Conservation (phyloP, 2,888 invertebrate genomes). For the Arctia plantaginis region DNA sequence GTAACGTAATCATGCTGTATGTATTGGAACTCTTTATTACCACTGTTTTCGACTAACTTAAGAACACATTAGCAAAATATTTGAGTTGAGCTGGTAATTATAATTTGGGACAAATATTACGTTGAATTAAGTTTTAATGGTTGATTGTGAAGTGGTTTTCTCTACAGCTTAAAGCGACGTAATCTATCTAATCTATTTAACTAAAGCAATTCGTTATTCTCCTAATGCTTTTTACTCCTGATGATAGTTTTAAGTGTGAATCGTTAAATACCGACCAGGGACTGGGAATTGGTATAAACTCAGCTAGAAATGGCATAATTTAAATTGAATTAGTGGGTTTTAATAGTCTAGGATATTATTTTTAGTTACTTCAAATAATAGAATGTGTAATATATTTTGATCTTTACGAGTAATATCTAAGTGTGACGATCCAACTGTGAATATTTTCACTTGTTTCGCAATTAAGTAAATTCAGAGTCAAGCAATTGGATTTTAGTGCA, state of each 20-base stretch:
- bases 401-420: not conserved
- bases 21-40: not conserved
- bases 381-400: not conserved
- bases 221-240: not conserved
- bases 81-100: not conserved
- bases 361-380: not conserved
- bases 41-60: not conserved
- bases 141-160: not conserved
- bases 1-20: not conserved
- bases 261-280: not conserved
- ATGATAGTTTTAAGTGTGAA: not conserved
- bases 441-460: too few species aligned
- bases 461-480: too few species aligned
- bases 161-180: not conserved
- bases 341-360: not conserved
- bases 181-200: not conserved
- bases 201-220: not conserved
- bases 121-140: not conserved
- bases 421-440: not conserved
- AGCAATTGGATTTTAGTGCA: too few species aligned
- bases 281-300: not conserved
- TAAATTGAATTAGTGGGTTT: not conserved
- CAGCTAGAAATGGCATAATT: not conserved
- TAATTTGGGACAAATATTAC: not conserved
- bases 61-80: not conserved